These are phyloP conservation scores for Macrotrachela quadricornifera DNA, from an alignment of 1,140 invertebrate genomes.

Conservation along the genomic window DNA sequence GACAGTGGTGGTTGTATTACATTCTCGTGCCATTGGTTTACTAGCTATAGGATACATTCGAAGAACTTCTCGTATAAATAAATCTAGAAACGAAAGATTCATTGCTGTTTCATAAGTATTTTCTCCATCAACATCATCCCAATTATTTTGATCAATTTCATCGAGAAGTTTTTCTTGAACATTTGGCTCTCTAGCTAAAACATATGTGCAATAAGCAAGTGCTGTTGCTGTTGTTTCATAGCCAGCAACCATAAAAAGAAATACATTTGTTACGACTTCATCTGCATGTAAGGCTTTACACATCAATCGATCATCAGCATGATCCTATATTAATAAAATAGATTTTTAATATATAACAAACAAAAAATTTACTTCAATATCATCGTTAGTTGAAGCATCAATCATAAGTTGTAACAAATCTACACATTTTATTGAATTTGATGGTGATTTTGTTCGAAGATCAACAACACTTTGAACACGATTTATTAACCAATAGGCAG, in stretches of 20 bases:
- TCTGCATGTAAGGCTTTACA: slow-evolving; percentile 1
- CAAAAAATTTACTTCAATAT: no score
- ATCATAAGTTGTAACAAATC: no score
- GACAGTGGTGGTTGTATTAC: slow-evolving; percentile 16
- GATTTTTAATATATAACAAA: no score
- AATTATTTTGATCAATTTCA: slow-evolving; percentile 17
- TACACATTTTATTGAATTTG: no score
- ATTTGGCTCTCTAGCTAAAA: slow-evolving; percentile 30
- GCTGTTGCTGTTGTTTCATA: slow-evolving; percentile 32
- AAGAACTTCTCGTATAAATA: slow-evolving; percentile 20
- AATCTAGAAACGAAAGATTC: slow-evolving; percentile 18
- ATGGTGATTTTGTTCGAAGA: no score
- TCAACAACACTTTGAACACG: no score
- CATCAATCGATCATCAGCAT: no score
- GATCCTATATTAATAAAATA: not conserved
- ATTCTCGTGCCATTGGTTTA: slow-evolving; percentile 9
- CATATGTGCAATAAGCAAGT: slow-evolving; percentile 29
- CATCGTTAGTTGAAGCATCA: no score
- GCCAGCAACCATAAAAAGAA: slow-evolving; percentile 21
- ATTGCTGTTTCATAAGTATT: slow-evolving; percentile 11
- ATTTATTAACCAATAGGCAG: no score
- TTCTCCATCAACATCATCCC: not conserved
- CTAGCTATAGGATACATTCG: slow-evolving; percentile 17
- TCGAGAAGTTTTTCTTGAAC: slow-evolving; percentile 29
- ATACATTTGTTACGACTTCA: slow-evolving; percentile 17